These are phyloP conservation scores for Calephelis virginiensis DNA, from an alignment of 1,140 invertebrate genomes.

Conservation along the genomic window DNA sequence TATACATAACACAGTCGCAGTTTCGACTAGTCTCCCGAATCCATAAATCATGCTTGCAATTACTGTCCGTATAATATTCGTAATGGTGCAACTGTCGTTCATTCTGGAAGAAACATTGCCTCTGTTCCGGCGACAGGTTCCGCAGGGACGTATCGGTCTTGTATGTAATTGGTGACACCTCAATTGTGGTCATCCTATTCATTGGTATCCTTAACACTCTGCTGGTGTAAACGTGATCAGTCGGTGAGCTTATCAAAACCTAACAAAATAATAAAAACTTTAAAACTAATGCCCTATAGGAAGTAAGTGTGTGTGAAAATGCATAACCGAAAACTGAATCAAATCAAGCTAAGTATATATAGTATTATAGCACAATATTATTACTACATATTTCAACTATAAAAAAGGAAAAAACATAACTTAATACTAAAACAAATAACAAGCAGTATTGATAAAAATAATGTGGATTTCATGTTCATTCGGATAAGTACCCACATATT, in stretches of 20 bases:
- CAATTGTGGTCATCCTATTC: slow-evolving; percentile 67
- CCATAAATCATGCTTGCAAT: slow-evolving; percentile 64
- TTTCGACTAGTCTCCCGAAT: slow-evolving; percentile 44
- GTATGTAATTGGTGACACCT: slow-evolving; percentile 61
- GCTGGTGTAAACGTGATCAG: slow-evolving; percentile 59
- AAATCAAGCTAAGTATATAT: too few relatives aligned
- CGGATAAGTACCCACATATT: too few relatives aligned
- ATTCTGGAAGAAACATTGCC: slow-evolving; percentile 81
- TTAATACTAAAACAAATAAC: too few relatives aligned
- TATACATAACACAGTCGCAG: slow-evolving; percentile 62
- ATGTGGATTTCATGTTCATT: too few relatives aligned
- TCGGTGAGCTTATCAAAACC: slow-evolving; percentile 65
- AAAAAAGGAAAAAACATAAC: too few relatives aligned
- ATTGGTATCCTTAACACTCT: slow-evolving; percentile 64
- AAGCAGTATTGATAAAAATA: too few relatives aligned
- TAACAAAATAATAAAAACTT: slow-evolving; percentile 31
- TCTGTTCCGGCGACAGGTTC: slow-evolving; percentile 55
- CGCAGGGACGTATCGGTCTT: slow-evolving; percentile 56
- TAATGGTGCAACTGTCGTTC: slow-evolving; percentile 76
- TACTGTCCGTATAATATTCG: slow-evolving; percentile 62
- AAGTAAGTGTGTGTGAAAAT: too few relatives aligned
- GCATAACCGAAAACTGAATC: too few relatives aligned
- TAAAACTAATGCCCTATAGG: too few relatives aligned
- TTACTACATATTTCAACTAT: too few relatives aligned
- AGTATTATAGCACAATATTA: too few relatives aligned